Evolutionary conservation across 2,888 invertebrate genomes (phyloP).

Genomic region (Eupithecia insigniata): DNA sequence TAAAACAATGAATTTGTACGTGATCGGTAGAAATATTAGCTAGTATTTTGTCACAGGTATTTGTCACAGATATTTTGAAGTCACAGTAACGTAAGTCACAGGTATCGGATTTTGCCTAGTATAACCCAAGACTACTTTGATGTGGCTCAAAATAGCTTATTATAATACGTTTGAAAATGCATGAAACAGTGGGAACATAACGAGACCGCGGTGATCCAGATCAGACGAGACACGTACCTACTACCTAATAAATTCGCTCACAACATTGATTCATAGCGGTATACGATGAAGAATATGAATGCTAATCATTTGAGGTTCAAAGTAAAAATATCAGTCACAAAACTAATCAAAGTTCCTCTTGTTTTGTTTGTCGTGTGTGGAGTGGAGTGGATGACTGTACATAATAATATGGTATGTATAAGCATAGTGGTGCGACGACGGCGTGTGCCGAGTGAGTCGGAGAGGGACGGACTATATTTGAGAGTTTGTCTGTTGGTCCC

Average conservation of each 20-base stretch:
- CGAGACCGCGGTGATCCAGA: neutral
- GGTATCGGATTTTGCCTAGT: no score
- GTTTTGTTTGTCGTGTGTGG: slow-evolving; percentile 15
- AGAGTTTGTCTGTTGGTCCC: slow-evolving; percentile 42
- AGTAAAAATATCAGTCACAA: slow-evolving; percentile 1
- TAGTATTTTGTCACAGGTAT: no score
- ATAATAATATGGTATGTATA: no score
- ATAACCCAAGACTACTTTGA: no score
- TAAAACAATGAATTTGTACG: no score
- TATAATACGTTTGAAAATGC: slow-evolving; percentile 2
- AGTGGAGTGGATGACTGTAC: slow-evolving; percentile 9
- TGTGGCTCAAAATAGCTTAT: slow-evolving; percentile 5
- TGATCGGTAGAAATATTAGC: no score
- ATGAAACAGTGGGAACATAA: neutral
- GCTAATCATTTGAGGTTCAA: neutral
- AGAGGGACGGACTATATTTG: slow-evolving; percentile 52
- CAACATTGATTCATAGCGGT: neutral
- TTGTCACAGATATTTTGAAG: no score
- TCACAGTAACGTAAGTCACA: no score
- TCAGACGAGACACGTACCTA: neutral
- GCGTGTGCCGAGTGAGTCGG: slow-evolving; percentile 32
- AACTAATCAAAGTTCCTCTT: slow-evolving; percentile 33
- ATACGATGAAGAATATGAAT: neutral
- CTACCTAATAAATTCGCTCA: neutral
- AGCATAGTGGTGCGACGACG: slow-evolving; percentile 48